phyloP scores from a whole-genome alignment of 92 coral and sea anemone genomes.

The Actinernus sp. region DNA sequence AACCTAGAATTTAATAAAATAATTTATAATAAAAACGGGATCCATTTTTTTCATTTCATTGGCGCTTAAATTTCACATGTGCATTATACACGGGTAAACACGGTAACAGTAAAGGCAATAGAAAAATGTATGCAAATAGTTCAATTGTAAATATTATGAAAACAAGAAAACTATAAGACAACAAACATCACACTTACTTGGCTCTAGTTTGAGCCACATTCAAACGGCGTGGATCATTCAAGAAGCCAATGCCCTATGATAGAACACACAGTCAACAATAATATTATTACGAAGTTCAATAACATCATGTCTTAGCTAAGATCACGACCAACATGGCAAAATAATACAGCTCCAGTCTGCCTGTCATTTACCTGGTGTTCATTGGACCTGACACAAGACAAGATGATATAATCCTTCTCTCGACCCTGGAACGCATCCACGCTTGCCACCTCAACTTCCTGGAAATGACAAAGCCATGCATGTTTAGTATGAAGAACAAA shows the following conservation, averaged over 20 bases:
- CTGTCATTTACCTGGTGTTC: constrained; percentile 91
- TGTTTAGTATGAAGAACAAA: too few relatives aligned
- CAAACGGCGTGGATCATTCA: constrained; percentile 97
- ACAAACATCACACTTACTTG: constrained; percentile 61
- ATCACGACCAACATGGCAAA: background rate
- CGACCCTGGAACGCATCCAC: constrained; percentile 99
- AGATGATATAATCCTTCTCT: constrained; percentile 96
- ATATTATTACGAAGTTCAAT: too few relatives aligned
- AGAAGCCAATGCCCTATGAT: constrained; percentile 92
- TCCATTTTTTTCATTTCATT: too few relatives aligned
- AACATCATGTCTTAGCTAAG: too few relatives aligned
- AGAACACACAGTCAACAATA: background rate
- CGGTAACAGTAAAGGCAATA: too few relatives aligned
- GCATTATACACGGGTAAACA: too few relatives aligned
- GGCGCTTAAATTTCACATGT: too few relatives aligned
- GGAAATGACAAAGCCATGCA: background rate
- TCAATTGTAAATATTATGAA: too few relatives aligned
- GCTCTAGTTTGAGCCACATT: constrained; percentile 99
- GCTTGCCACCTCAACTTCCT: constrained; percentile 99
- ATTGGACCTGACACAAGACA: constrained; percentile 98
- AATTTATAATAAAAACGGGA: too few relatives aligned
- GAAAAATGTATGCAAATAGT: too few relatives aligned
- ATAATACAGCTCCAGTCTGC: background rate
- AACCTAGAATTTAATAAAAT: too few relatives aligned
- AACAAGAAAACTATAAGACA: background rate